Base-by-base conservation (phyloP, 1,140 invertebrate genomes). In the Luehdorfia chinensis region DNA sequence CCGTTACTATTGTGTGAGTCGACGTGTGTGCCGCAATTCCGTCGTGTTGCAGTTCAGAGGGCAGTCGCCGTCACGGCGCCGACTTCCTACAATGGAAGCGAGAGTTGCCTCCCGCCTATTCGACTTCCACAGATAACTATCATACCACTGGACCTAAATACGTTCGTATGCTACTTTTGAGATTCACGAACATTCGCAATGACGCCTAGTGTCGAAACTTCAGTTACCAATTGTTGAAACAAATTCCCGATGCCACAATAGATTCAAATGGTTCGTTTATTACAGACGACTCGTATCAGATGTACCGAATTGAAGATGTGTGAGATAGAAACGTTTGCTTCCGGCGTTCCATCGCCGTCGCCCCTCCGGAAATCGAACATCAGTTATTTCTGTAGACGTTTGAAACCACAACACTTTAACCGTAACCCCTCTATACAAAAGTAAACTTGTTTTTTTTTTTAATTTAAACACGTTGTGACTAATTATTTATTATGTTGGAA, bases 121-220 rank as follows among this genome's bases (percentile, higher is more conserved):
- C 39, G 54, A 55, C 64, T 78, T 71, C 68, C 69, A 64, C 44
- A 68, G 73, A 80, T 78, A 30, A 33, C 47, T 81, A 81, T 79
- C 77, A 50, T 51, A 46, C 50, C 50, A 43, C 59, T 36, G 48
- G 51, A 61, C 47, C 55, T 58, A 41, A 31, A 57, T 55, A 50
- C 61, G 47, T 45, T 44, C 45, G 44, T 51, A 52, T 30, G 50
- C 49, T 31, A 65, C 66, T 73, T 75, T 64, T 59, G 55, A 66
- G 51, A 51, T 56, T 55, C 59, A 39, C 43, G 31, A 56, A 57
- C 50, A 51, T 51, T 55, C 12, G 37, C 23, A 27, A 12, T 27
- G 13, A n/a, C 9, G 25, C 11, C 37, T 27, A 16, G 28, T 43
- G 14, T n/a, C 8, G 8, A 39, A 27, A 39, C n/a, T n/a, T n/a